Percentiles rank a stretch among this genome's conserved stretches.
phyloP scores from a whole-genome alignment of 2,888 invertebrate genomes.

The Andrena camellia region DNA sequence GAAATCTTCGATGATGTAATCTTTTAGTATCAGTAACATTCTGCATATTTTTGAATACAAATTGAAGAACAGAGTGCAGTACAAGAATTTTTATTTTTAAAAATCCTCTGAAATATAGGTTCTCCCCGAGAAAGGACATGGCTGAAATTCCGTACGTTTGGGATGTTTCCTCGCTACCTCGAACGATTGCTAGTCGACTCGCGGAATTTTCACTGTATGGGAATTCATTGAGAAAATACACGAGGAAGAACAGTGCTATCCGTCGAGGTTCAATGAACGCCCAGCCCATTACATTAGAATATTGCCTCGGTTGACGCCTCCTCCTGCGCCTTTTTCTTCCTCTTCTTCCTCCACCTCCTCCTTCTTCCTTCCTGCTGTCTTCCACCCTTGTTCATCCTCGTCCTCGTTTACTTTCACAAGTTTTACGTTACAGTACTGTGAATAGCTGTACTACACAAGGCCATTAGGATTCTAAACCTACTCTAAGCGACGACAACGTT shows the following conservation, averaged over 20 bases:
- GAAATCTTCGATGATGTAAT: no score
- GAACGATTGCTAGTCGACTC: constrained; percentile 10
- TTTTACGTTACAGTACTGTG: background rate
- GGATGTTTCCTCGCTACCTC: background rate
- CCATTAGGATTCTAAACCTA: background rate
- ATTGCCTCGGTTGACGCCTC: constrained; percentile 78
- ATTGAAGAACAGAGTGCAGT: background rate
- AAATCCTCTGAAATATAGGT: background rate
- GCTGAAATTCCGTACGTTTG: constrained; percentile 20
- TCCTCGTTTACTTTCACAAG: constrained; percentile 10
- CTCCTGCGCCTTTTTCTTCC: constrained; percentile 61
- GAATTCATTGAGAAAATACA: constrained; percentile 64
- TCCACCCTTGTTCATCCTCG: constrained; percentile 6
- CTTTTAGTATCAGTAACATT: background rate
- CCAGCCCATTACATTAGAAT: constrained; percentile 81
- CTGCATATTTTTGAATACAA: background rate
- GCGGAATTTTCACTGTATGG: constrained; percentile 38
- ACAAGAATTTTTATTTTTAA: background rate
- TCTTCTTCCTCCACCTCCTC: constrained; percentile 53
- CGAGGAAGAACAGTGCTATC: constrained; percentile 70
- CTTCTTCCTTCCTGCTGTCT: constrained; percentile 26
- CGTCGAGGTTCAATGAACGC: constrained; percentile 79
- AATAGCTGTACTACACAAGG: background rate
- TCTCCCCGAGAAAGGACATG: background rate
- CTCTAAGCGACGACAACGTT: background rate